Evolutionary conservation across 2,888 invertebrate species (phyloP).

Genomic region (Ophioninae sp.): DNA sequence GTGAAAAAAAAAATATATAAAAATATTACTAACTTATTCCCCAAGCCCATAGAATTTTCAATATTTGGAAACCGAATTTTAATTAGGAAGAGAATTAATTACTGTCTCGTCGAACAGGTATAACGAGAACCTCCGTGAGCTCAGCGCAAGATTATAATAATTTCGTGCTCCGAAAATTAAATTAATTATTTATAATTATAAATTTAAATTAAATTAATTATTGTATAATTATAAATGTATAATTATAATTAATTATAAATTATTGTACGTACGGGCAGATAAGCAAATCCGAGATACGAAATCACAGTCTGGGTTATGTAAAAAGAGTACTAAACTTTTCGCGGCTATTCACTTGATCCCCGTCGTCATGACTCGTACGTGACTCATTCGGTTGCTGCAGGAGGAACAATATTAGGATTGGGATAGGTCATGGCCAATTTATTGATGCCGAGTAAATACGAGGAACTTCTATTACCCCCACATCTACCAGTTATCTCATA

Average conservation of each 20-base stretch:
- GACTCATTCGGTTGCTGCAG: conserved; percentile 4
- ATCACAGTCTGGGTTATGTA: conserved; percentile 5
- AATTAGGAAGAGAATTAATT: not conserved
- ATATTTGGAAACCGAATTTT: not conserved
- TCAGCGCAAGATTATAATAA: conserved; percentile 7
- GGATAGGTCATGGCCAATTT: conserved; percentile 44
- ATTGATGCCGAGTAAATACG: not conserved
- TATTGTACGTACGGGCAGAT: conserved; percentile 1
- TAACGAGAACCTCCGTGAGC: not conserved
- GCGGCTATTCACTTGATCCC: conserved; percentile 13
- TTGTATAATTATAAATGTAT: too few relatives aligned
- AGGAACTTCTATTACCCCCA: not conserved
- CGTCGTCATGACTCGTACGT: conserved; percentile 29
- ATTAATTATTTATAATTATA: too few relatives aligned
- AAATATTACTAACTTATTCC: too few relatives aligned
- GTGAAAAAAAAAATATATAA: too few relatives aligned
- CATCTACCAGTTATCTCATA: not conserved
- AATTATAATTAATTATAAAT: too few relatives aligned
- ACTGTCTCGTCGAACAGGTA: not conserved
- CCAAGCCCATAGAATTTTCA: too few relatives aligned
- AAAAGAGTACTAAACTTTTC: conserved; percentile 1
- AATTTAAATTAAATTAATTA: too few relatives aligned
- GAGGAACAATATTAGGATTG: conserved; percentile 37
- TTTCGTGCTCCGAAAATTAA: not conserved
- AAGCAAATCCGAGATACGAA: conserved; percentile 27